Evolutionary conservation across 2,113 vertebrate species (phyloP).

Genomic region (Thinocorus orbignyianus): DNA sequence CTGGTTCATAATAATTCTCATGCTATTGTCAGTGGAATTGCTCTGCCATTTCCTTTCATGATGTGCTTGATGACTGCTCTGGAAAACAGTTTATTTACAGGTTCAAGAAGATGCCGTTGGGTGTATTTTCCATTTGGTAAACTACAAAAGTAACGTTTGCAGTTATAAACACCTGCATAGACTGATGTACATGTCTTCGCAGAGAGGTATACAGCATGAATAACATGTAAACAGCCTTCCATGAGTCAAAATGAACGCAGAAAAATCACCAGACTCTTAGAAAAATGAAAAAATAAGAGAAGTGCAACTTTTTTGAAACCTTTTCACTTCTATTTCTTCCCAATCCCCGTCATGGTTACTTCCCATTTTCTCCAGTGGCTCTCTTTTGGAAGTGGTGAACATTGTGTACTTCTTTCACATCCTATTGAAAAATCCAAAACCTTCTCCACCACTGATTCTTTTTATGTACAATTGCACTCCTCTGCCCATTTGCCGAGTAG

Average conservation of each 20-base stretch:
- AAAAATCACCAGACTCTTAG: background rate
- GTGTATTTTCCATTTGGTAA: slow-evolving; percentile 40
- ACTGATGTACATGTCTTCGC: background rate
- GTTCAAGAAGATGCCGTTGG: slow-evolving; percentile 34
- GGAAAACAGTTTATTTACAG: slow-evolving; percentile 62
- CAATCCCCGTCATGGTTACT: background rate
- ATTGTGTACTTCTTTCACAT: background rate
- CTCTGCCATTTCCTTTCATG: slow-evolving; percentile 56
- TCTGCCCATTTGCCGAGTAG: background rate
- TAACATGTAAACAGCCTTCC: slow-evolving; percentile 24
- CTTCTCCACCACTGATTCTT: background rate
- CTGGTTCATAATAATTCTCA: slow-evolving; percentile 56
- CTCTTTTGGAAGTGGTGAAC: background rate
- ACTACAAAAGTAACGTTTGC: slow-evolving; percentile 25
- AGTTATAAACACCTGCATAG: slow-evolving; percentile 35
- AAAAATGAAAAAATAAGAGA: background rate
- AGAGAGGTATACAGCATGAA: background rate
- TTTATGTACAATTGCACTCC: background rate
- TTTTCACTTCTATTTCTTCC: background rate
- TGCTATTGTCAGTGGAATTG: slow-evolving; percentile 57
- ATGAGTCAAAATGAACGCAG: background rate
- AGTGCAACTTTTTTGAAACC: background rate
- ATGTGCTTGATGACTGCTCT: slow-evolving; percentile 53
- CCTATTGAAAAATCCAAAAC: background rate
- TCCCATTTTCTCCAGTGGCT: background rate